A percentile compares a stretch with the other conserved stretches of the same genome.
Conservation (phyloP, 2,797 vertebrate species). For the Myotis pilosus region DNA sequence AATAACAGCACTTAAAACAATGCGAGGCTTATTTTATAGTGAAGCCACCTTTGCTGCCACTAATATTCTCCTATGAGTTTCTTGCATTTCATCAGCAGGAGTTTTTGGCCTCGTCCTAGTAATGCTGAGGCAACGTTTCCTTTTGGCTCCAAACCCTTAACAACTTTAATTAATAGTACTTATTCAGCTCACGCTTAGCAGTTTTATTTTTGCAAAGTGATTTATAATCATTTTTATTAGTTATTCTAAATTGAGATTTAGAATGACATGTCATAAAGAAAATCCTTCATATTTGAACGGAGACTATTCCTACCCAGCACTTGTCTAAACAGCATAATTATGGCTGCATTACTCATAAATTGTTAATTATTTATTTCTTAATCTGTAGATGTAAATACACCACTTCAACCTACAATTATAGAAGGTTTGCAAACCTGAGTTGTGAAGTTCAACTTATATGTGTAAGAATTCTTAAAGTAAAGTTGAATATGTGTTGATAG, state of each 20-base stretch:
- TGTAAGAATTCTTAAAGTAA: constrained; percentile 13
- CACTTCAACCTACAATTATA: constrained; percentile 70
- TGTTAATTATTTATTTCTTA: constrained; percentile 72
- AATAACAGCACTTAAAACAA: not conserved
- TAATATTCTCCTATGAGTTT: not conserved
- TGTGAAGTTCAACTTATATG: constrained; percentile 48
- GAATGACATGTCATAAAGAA: constrained; percentile 62
- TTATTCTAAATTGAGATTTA: constrained; percentile 66
- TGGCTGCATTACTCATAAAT: constrained; percentile 31
- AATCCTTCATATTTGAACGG: constrained; percentile 26
- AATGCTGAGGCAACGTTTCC: constrained; percentile 38
- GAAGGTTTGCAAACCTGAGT: constrained; percentile 66
- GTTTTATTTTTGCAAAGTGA: constrained; percentile 71
- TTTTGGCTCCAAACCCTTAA: constrained; percentile 49
- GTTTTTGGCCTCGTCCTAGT: constrained; percentile 50
- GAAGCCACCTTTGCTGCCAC: not conserved
- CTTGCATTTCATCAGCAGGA: constrained; percentile 4
- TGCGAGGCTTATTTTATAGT: not conserved
- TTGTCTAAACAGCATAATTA: constrained; percentile 51
- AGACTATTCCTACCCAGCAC: constrained; percentile 24
- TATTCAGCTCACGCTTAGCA: constrained; percentile 63
- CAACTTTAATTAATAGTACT: constrained; percentile 61
- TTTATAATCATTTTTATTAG: constrained; percentile 73
- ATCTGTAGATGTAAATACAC: constrained; percentile 69
- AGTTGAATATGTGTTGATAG: not conserved